Conservation (phyloP, 2,888 invertebrate genomes). For the Himalopsyche japonica region DNA sequence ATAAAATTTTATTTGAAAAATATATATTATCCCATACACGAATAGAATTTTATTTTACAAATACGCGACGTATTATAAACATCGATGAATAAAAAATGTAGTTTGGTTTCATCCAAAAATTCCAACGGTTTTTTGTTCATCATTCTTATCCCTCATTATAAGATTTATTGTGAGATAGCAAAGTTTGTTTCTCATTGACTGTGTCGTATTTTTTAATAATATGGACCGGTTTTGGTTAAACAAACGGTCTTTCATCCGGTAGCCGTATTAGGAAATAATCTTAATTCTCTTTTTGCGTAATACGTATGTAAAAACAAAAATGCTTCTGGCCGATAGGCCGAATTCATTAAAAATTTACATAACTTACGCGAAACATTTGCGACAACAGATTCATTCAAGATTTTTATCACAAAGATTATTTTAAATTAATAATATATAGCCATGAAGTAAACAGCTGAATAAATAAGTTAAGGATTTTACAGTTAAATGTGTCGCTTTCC, state of each 20-base stretch:
- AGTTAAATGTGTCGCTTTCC: too few relatives aligned
- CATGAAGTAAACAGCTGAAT: too few relatives aligned
- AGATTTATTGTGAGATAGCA: not conserved
- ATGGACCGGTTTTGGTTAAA: not conserved
- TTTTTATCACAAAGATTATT: too few relatives aligned
- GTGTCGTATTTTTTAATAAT: not conserved
- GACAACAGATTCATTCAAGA: too few relatives aligned
- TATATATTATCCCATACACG: too few relatives aligned
- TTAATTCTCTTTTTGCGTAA: not conserved
- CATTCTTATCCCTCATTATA: not conserved
- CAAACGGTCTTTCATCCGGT: not conserved
- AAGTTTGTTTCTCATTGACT: not conserved
- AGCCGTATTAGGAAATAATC: not conserved
- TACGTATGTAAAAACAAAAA: not conserved
- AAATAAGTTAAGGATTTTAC: too few relatives aligned
- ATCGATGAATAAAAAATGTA: too few relatives aligned
- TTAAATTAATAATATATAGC: too few relatives aligned
- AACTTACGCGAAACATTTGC: not conserved
- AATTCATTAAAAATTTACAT: not conserved
- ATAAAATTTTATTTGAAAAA: too few relatives aligned
- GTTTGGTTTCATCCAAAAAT: not conserved
- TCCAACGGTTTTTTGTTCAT: not conserved
- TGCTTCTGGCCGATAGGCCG: not conserved
- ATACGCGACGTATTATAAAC: too few relatives aligned
- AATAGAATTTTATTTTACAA: too few relatives aligned